Base-by-base conservation (phyloP, 2,113 vertebrate genomes). In the Malurus melanocephalus region DNA sequence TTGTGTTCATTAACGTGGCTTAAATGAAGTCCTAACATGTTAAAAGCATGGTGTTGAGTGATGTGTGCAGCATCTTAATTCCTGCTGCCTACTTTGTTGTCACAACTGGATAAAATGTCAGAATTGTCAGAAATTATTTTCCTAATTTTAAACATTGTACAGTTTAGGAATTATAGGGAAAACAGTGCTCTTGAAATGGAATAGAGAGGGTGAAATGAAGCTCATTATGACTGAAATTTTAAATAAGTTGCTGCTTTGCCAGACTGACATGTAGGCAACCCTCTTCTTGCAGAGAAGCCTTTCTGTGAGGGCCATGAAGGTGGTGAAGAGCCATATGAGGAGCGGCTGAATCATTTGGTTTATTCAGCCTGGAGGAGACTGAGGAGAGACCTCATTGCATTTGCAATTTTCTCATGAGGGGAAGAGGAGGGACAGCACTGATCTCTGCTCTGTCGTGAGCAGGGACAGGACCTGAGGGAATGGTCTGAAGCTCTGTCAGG, bases 81-180 rank as follows among this genome's bases (percentile, higher is more conserved):
- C 33, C 32, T 59, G 42, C 20, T 85, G 24, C 32, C 67, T 48
- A 6, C 64, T 88, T 91, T n/a, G 40, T 85, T 89, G 35, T 66
- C 27, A 27, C 16, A 13, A 35, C 22, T 46, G 73, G n/a, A 16
- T 60, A 87, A 75, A 81, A 74, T n/a, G 13, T 67, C 62, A 90
- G 24, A 69, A 38, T 38, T 38, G 38, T 38, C 38, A 38, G 38
- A 38, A 38, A 38, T 38, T 38, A 38, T 42, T 69, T 84, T 92
- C 90, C 68, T 52, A 23, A 74, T 18, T 88, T 90, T 77, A 78
- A 92, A 60, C 5, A 1, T 59, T 21, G 40, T 55, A 12, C 9
- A 7, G 23, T 88, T 93, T 72, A 56, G 35, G 53, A 85, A 91
- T 76, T 84, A 81, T 83, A 95, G 26, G 27, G 73, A 95, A 95